Conservation (phyloP, 1,140 invertebrate species). For the Drosophila oshimai region DNA sequence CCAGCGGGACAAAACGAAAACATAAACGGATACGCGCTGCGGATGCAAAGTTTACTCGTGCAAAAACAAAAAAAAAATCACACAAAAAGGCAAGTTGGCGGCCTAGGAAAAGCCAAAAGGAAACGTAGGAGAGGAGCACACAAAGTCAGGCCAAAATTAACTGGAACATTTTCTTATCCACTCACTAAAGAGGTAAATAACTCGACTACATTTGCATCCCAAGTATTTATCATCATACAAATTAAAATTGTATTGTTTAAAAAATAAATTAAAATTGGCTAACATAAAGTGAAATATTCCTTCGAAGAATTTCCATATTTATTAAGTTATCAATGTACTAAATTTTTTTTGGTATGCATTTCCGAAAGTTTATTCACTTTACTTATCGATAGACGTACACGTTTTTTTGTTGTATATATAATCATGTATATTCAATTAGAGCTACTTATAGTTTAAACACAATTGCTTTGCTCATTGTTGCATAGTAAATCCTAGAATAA, state of each 20-base stretch:
- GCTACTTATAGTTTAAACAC: constrained; percentile 74
- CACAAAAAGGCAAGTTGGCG: constrained; percentile 2
- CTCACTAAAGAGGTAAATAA: neutral
- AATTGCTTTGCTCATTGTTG: constrained; percentile 66
- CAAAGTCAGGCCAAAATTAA: constrained; percentile 61
- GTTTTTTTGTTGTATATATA: constrained; percentile 40
- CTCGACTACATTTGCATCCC: neutral
- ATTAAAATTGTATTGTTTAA: too few species aligned
- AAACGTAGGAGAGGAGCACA: constrained; percentile 1
- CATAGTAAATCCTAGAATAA: constrained; percentile 31
- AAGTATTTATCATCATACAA: too few species aligned
- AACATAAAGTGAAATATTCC: too few species aligned
- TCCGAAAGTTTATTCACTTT: constrained; percentile 49
- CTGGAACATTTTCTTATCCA: constrained; percentile 25
- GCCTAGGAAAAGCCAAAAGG: constrained; percentile 4
- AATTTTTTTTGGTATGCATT: constrained; percentile 4
- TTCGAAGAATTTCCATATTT: too few species aligned
- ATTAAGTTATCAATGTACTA: too few species aligned
- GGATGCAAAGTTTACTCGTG: constrained; percentile 77
- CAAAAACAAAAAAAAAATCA: constrained; percentile 23
- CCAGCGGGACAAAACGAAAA: constrained; percentile 63
- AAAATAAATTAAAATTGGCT: too few species aligned
- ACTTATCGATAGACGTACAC: constrained; percentile 60
- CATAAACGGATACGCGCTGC: constrained; percentile 72
- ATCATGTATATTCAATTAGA: constrained; percentile 58